Conservation (phyloP, 1,140 invertebrate species). For the Solenopsis fugax region DNA sequence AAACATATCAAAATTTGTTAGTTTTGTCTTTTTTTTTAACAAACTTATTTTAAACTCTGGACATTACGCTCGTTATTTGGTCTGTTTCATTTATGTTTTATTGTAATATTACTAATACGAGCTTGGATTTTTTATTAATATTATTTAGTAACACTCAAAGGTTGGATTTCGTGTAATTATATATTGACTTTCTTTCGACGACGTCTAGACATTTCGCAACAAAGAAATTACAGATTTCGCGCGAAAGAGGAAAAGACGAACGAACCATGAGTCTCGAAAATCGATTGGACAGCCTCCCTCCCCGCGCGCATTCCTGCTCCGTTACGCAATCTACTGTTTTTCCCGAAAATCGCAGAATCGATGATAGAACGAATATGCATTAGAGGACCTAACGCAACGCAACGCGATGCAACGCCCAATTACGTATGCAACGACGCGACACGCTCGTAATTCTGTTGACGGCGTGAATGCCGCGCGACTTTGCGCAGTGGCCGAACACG, state of each 20-base stretch:
- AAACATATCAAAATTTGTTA: too few species aligned
- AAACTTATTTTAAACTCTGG: too few species aligned
- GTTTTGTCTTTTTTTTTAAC: too few species aligned
- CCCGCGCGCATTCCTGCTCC: background rate
- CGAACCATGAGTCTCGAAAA: background rate
- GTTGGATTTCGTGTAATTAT: background rate
- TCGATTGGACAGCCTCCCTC: background rate
- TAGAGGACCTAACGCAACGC: background rate
- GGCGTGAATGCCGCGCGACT: constrained; percentile 18
- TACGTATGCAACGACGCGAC: constrained; percentile 53
- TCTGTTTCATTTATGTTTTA: too few species aligned
- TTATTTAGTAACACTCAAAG: background rate
- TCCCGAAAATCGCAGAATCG: background rate
- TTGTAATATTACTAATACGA: too few species aligned
- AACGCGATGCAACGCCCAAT: constrained; percentile 23
- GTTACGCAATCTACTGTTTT: too few species aligned
- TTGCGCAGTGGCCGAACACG: constrained; percentile 23
- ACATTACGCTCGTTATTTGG: too few species aligned
- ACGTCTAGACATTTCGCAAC: background rate
- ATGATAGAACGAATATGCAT: constrained; percentile 34
- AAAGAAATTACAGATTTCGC: background rate
- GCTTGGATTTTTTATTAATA: too few species aligned
- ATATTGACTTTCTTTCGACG: background rate
- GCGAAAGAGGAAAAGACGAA: background rate
- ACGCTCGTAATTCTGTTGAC: constrained; percentile 10